A percentile compares a stretch with the other conserved stretches of the same genome.
These are phyloP conservation scores for Gopherus evgoodei DNA, from an alignment of 2,113 vertebrate species.

Conservation along the genomic window DNA sequence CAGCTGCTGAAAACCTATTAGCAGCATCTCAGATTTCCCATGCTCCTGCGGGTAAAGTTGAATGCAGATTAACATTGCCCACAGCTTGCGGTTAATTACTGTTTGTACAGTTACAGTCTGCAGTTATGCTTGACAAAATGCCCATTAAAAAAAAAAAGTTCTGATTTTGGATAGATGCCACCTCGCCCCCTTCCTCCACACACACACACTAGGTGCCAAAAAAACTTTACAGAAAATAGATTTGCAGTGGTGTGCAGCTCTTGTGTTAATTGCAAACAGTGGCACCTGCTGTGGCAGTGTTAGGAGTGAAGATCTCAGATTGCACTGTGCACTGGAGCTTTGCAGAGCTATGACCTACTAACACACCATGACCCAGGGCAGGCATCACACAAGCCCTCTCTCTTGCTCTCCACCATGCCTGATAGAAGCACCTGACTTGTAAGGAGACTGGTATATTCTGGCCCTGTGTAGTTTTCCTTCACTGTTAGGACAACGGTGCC, in stretches of 20 bases:
- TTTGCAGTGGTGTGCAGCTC: not conserved
- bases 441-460: not conserved
- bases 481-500: fast-evolving
- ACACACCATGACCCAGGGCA: fast-evolving
- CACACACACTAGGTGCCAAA: not conserved
- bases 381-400: not conserved
- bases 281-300: not conserved
- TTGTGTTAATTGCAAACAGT: not conserved
- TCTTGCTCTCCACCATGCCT: not conserved
- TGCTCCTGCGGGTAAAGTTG: constrained; percentile 47
- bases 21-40: constrained; percentile 70
- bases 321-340: fast-evolving
- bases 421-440: fast-evolving
- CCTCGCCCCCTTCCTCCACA: not conserved
- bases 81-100: constrained; percentile 80
- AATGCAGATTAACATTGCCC: constrained; percentile 72
- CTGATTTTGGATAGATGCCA: constrained; percentile 63
- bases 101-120: constrained; percentile 74
- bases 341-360: not conserved
- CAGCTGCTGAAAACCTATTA: constrained; percentile 72
- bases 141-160: constrained; percentile 67
- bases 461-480: fast-evolving
- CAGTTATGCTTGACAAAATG: constrained; percentile 78
- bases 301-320: fast-evolving
- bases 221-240: fast-evolving